Evolutionary conservation across 2,888 invertebrate species (phyloP).

Genomic region (Ryuthela nishihirai): DNA sequence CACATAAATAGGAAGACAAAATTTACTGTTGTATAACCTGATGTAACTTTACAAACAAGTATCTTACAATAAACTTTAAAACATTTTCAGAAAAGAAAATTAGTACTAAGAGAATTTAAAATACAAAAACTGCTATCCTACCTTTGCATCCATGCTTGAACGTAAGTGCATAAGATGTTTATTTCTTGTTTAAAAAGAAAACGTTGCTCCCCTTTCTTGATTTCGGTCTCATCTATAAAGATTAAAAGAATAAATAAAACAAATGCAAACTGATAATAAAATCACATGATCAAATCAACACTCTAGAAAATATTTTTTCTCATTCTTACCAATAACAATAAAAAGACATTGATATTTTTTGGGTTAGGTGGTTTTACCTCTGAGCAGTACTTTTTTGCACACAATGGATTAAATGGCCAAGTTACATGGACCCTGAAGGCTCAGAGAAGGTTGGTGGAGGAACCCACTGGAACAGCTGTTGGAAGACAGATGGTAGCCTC

Average conservation of each 20-base stretch:
- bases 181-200: slow-evolving; percentile 40
- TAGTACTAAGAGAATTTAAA: no score
- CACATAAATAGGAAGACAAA: no score
- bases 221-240: slow-evolving; percentile 40
- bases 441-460: no score
- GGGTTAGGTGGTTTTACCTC: no score
- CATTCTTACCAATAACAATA: neutral
- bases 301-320: neutral
- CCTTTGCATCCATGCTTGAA: slow-evolving; percentile 43
- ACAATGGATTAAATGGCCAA: no score
- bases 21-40: no score
- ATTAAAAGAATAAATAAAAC: slow-evolving; percentile 7
- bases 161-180: slow-evolving; percentile 39
- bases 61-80: neutral
- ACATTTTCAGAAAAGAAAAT: neutral
- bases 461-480: no score
- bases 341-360: neutral
- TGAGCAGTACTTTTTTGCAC: no score
- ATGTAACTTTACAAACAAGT: neutral
- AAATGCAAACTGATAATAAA: slow-evolving; percentile 4
- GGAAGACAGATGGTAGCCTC: no score
- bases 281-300: no score
- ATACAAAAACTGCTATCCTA: no score
- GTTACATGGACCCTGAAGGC: no score
- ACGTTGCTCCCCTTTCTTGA: slow-evolving; percentile 34